A percentile compares a stretch with the other conserved stretches of the same genome.
Evolutionary conservation across 1,140 invertebrate species (phyloP).

Genomic region (Solen grandis): DNA sequence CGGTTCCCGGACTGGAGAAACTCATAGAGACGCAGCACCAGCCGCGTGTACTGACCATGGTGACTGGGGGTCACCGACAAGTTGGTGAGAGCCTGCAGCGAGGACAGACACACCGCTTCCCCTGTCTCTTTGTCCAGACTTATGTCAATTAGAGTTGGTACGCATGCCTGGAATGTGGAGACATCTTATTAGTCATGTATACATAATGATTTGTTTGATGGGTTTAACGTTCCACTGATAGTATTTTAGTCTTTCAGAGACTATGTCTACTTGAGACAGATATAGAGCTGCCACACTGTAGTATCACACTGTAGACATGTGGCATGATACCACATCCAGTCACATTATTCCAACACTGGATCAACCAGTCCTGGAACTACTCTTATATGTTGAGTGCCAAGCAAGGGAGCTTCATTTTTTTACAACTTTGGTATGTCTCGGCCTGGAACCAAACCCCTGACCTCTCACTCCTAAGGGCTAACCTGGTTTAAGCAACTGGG

Average conservation of each 20-base stretch:
- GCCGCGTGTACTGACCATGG: slow-evolving; percentile 73
- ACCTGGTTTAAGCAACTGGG: background rate
- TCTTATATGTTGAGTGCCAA: no score
- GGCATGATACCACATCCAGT: no score
- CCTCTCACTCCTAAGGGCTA: background rate
- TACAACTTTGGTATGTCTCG: no score
- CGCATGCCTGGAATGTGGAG: slow-evolving; percentile 68
- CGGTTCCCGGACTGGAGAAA: slow-evolving; percentile 62
- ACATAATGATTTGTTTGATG: background rate
- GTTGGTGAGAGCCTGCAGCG: slow-evolving; percentile 78
- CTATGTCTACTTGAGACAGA: no score
- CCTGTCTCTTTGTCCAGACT: slow-evolving; percentile 65
- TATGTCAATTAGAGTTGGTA: slow-evolving; percentile 73
- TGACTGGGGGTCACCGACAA: slow-evolving; percentile 70
- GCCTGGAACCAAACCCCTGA: no score
- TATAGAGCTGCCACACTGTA: no score
- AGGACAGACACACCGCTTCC: slow-evolving; percentile 70
- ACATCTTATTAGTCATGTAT: background rate
- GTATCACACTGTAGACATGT: no score
- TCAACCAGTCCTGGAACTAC: no score
- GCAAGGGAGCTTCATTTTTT: no score
- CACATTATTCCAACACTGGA: no score
- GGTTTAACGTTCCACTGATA: no score
- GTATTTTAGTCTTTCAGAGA: no score
- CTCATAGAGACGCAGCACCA: slow-evolving; percentile 72